Base-by-base conservation (phyloP, 2,113 vertebrate species). In the Calypte anna region DNA sequence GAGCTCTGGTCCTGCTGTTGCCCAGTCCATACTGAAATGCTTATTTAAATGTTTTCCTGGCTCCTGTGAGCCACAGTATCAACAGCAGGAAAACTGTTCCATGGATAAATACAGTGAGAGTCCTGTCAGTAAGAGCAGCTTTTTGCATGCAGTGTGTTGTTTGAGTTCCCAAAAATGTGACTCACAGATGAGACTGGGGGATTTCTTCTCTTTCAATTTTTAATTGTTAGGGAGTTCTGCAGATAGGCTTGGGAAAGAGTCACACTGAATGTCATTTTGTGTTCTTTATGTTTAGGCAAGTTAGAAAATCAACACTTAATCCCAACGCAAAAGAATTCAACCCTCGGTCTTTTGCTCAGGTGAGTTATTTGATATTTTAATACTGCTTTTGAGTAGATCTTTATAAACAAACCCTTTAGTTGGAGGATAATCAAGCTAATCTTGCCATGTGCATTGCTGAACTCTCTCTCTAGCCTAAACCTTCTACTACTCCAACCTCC, bases 291-390 rank as follows among this genome's bases (percentile, higher is more conserved):
- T 95, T 85, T 96, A 99, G 99, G 97, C 99, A 99, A 99, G 99
- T 99, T 87, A 98, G 98, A 97, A 99, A 99, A 97, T 99, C 99
- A 73, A 99, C 99, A 28, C 97, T 99, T 95, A 99, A 99, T 97
- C 99, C 99, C 51, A 99, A 99, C 80, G 99, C 99, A 86, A 99
- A 99, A 96, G 99, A 99, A 93, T 99, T 99, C 97, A 99, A 99
- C 96, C 99, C 99, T 91, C 98, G 99, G 73, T 98, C 98, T 90
- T 99, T 99, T 91, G 97, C 99, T 92, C 99, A 99, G 97, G 99
- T 99, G 96, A 97, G 98, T 97, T 55, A 31, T 21, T 91, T 68
- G 57, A 14, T 88, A 14, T 36, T 64, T 86, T 30, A 18, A 6
- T 4, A 0, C 18, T 40, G 20, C 38, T 30, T 91, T 86, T 86